Percentiles rank a stretch among this genome's conserved stretches.
Evolutionary conservation across 2,113 vertebrate species (phyloP).

Genomic region (Indicator maculatus): DNA sequence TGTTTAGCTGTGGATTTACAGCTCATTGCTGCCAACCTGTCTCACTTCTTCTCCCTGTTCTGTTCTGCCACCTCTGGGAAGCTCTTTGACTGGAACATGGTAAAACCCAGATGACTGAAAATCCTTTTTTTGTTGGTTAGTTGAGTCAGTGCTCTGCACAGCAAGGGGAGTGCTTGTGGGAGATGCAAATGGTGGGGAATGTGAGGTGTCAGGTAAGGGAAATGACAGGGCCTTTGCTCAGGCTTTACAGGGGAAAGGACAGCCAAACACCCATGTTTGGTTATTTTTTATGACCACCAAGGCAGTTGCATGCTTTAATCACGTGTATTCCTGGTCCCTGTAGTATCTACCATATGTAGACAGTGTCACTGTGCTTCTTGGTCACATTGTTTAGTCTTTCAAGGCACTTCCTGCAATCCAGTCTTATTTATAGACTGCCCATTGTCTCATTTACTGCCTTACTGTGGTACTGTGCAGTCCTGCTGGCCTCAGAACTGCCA

Average conservation of each 20-base stretch:
- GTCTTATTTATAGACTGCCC: not conserved
- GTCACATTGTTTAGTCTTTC: not conserved
- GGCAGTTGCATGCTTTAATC: not conserved
- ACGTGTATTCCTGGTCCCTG: not conserved
- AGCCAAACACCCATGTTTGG: not conserved
- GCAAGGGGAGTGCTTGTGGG: accelerated
- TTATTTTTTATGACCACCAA: not conserved
- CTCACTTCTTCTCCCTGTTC: accelerated
- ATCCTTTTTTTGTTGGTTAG: not conserved
- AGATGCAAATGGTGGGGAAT: not conserved
- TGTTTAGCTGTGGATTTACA: not conserved
- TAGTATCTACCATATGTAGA: not conserved
- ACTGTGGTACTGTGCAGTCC: not conserved
- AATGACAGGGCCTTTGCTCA: not conserved
- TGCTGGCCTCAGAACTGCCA: not conserved
- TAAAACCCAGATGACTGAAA: not conserved
- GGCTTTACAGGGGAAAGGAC: not conserved
- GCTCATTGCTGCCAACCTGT: not conserved
- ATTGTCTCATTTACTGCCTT: conserved; percentile 35
- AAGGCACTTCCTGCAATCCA: conserved; percentile 4
- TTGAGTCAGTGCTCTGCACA: not conserved
- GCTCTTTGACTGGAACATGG: not conserved
- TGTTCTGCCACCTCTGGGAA: not conserved
- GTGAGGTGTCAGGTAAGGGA: not conserved
- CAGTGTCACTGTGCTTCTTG: not conserved